Percentiles rank a stretch among this genome's conserved stretches.
Conservation (phyloP, 1,140 invertebrate genomes). For the Hyposmocoma kahamanoa region DNA sequence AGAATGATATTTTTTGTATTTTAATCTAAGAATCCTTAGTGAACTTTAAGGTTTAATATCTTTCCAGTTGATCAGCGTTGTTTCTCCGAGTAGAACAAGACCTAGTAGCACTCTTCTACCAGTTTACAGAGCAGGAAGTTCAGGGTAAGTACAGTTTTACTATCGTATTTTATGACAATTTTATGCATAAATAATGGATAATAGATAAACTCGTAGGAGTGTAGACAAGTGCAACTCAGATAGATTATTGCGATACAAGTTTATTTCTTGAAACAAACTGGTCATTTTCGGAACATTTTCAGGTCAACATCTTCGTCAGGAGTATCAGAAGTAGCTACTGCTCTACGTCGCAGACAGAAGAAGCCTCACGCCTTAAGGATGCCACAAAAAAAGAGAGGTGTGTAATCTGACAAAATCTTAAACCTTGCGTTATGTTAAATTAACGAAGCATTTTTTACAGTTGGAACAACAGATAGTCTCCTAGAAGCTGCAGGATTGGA, state of each 20-base stretch:
- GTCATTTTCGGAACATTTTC: no score
- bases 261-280: no score
- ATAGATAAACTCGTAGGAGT: no score
- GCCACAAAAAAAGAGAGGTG: slow-evolving; percentile 60
- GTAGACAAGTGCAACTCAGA: no score
- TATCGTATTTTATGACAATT: neutral
- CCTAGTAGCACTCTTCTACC: slow-evolving; percentile 57
- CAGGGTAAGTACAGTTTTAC: slow-evolving; percentile 52
- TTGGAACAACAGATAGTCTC: slow-evolving; percentile 59
- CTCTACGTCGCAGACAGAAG: slow-evolving; percentile 55
- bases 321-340: slow-evolving; percentile 60
- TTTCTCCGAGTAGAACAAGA: slow-evolving; percentile 58
- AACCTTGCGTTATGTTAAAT: neutral
- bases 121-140: slow-evolving; percentile 59
- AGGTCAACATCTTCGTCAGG: slow-evolving; percentile 62
- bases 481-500: slow-evolving; percentile 52
- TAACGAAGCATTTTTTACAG: slow-evolving; percentile 17
- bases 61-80: slow-evolving; percentile 62
- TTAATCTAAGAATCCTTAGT: neutral
- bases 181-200: neutral
- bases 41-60: no score
- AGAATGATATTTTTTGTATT: neutral
- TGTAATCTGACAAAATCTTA: neutral
- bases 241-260: no score
- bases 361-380: slow-evolving; percentile 60